Evolutionary conservation across 2,888 invertebrate genomes (phyloP).

Genomic region (Steromphala cineraria): DNA sequence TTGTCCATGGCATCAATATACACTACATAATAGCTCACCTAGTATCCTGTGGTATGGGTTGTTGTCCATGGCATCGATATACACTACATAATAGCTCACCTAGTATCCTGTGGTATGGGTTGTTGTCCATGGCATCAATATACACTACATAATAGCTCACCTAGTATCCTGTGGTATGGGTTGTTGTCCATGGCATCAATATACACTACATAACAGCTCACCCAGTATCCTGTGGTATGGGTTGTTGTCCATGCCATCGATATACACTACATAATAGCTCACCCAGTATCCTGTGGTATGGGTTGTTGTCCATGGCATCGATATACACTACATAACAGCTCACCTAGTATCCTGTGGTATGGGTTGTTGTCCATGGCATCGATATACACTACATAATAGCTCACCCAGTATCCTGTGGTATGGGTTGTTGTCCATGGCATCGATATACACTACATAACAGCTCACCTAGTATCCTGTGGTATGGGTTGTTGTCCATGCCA

Average conservation of each 20-base stretch:
- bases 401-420: constrained; percentile 56
- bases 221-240: no score
- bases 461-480: constrained; percentile 55
- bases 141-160: no score
- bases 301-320: constrained; percentile 50
- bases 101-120: constrained; percentile 53
- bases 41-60: constrained; percentile 53
- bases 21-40: no score
- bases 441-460: neutral
- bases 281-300: no score
- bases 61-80: constrained; percentile 54
- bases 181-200: constrained; percentile 54
- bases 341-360: no score
- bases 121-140: constrained; percentile 52
- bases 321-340: constrained; percentile 65
- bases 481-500: no score
- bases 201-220: no score
- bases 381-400: constrained; percentile 50
- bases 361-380: constrained; percentile 51
- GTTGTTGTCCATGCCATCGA: constrained; percentile 53
- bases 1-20: constrained; percentile 57
- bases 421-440: no score
- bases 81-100: no score
- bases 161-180: constrained; percentile 51
- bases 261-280: no score